These are phyloP conservation scores for Phyllostomus hastatus DNA, from an alignment of 2,113 vertebrate genomes.

Conservation along the genomic window DNA sequence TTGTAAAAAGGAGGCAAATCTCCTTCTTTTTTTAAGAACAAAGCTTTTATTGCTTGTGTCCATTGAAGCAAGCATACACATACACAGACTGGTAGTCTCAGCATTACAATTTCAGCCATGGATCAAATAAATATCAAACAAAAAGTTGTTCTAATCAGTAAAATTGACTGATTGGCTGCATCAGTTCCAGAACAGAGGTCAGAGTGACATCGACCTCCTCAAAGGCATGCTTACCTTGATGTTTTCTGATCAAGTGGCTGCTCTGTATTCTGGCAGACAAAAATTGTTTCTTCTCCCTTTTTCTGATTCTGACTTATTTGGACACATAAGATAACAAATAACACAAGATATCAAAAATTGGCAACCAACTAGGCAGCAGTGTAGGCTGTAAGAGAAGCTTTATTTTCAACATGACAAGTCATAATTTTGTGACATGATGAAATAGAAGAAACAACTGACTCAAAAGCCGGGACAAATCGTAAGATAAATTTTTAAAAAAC, in stretches of 20 bases:
- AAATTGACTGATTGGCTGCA: neutral
- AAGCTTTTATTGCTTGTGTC: neutral
- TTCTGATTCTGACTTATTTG: neutral
- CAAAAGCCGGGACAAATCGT: neutral
- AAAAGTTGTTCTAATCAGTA: neutral
- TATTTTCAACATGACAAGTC: neutral
- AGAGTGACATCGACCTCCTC: neutral
- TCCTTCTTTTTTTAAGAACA: neutral
- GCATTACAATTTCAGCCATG: neutral
- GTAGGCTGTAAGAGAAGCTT: neutral
- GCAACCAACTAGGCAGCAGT: neutral
- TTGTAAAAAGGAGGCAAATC: neutral
- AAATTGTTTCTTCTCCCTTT: neutral
- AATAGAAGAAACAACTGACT: neutral
- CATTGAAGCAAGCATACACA: neutral
- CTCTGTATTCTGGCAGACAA: neutral
- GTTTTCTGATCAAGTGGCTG: neutral
- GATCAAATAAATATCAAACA: neutral
- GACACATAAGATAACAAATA: neutral
- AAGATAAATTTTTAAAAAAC: neutral
- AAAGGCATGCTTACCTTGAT: neutral
- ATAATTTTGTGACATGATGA: neutral
- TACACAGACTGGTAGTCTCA: neutral
- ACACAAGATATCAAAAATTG: neutral
- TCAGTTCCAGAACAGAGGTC: constrained; percentile 6